phyloP scores from a whole-genome alignment of 2,888 invertebrate genomes.

The Leucania comma region DNA sequence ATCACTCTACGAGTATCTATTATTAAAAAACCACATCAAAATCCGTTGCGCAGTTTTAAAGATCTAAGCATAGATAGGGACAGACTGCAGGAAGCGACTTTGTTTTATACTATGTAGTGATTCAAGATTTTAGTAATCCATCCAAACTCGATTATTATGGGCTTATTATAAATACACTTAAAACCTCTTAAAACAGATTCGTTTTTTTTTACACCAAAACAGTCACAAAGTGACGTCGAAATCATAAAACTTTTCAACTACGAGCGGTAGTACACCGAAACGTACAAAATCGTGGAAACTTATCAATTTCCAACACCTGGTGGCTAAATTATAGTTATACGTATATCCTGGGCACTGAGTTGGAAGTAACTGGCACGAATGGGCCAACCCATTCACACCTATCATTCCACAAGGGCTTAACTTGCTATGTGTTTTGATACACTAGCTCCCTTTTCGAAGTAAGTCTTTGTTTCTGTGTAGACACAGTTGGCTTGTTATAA shows the following conservation, averaged over 20 bases:
- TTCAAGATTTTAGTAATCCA: neutral
- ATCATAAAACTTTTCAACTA: slow-evolving; percentile 13
- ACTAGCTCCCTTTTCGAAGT: slow-evolving; percentile 33
- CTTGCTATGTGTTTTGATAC: slow-evolving; percentile 41
- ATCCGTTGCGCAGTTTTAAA: no score
- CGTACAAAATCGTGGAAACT: slow-evolving; percentile 49
- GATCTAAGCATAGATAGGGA: no score
- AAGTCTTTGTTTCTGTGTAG: slow-evolving; percentile 28
- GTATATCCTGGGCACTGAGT: slow-evolving; percentile 48
- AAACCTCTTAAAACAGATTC: slow-evolving; percentile 7
- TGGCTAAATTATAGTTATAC: slow-evolving; percentile 55
- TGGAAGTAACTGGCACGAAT: slow-evolving; percentile 66
- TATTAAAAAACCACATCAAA: no score
- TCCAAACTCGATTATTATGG: neutral
- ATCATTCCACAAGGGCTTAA: slow-evolving; percentile 53
- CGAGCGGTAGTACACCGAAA: neutral
- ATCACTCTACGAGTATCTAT: no score
- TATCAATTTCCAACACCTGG: slow-evolving; percentile 67
- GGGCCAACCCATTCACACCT: slow-evolving; percentile 55
- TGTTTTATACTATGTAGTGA: no score
- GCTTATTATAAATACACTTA: neutral
- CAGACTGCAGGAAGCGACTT: no score
- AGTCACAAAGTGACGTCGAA: neutral
- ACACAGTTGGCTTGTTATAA: slow-evolving; percentile 47
- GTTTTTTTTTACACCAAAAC: neutral